A percentile compares a stretch with the other conserved stretches of the same genome.
These are phyloP conservation scores for Clinocottus analis DNA, from an alignment of 2,113 vertebrate genomes.

Conservation along the genomic window DNA sequence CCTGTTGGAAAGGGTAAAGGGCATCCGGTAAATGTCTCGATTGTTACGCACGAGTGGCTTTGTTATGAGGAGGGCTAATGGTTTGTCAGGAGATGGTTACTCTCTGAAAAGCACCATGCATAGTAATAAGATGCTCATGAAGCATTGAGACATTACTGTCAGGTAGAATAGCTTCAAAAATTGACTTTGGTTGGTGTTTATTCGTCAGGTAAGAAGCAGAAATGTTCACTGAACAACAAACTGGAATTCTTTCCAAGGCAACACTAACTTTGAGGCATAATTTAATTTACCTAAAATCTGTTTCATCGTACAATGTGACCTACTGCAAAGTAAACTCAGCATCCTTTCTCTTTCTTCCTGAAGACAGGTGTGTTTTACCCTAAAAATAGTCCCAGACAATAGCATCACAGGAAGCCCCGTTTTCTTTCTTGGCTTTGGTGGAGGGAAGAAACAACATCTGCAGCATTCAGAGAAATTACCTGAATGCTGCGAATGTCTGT, in stretches of 20 bases:
- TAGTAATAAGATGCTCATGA: constrained; percentile 7
- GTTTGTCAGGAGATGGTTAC: constrained; percentile 22
- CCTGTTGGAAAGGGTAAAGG: constrained; percentile 80
- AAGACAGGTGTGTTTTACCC: background rate
- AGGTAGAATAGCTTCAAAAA: background rate
- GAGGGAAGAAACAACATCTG: constrained; percentile 5
- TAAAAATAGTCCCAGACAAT: background rate
- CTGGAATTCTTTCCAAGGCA: background rate
- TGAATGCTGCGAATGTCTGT: constrained; percentile 39
- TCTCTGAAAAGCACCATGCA: constrained; percentile 9
- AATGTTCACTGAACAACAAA: background rate
- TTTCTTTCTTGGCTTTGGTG: constrained; percentile 1
- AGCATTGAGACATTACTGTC: constrained; percentile 16
- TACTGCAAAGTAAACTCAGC: background rate
- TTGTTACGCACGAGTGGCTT: constrained; percentile 24
- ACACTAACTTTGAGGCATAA: background rate
- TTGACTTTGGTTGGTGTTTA: background rate
- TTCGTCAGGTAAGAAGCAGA: background rate
- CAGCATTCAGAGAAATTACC: constrained; percentile 27
- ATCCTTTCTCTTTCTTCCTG: background rate
- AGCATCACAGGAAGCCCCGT: background rate
- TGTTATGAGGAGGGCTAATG: constrained; percentile 41
- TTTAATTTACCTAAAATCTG: background rate
- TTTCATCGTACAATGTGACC: too few relatives aligned
- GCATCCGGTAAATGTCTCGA: constrained; percentile 45